phyloP scores from a whole-genome alignment of 1,140 invertebrate genomes.

The Drosophila obscura region DNA sequence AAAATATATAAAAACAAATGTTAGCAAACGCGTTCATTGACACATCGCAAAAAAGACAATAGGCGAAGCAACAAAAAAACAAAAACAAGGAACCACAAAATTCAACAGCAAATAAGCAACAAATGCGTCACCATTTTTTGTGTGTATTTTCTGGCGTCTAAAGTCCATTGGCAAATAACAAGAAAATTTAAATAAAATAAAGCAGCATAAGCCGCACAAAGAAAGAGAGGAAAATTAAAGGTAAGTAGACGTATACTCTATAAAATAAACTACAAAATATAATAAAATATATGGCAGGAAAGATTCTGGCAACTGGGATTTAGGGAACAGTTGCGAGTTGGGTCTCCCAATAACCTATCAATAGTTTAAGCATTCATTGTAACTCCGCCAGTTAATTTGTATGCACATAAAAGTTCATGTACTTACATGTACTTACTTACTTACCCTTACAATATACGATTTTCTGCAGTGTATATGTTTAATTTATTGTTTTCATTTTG shows the following conservation, averaged over 20 bases:
- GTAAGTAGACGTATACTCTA: conserved; percentile 18
- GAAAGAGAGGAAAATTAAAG: conserved; percentile 36
- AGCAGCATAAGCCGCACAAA: not conserved
- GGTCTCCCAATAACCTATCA: too few species aligned
- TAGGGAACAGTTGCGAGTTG: not conserved
- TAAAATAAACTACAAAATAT: not conserved
- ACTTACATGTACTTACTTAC: too few species aligned
- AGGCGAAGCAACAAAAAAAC: conserved; percentile 20
- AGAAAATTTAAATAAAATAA: conserved; percentile 51
- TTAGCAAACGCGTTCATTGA: conserved; percentile 73
- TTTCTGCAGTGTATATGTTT: conserved; percentile 27
- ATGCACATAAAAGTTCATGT: too few species aligned
- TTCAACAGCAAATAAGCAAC: conserved; percentile 29
- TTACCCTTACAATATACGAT: too few species aligned
- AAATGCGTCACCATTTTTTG: conserved; percentile 54
- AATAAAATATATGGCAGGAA: not conserved
- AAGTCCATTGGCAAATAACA: conserved; percentile 49
- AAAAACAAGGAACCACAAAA: conserved; percentile 35
- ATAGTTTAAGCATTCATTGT: too few species aligned
- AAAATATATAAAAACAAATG: not conserved
- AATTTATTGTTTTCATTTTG: conserved; percentile 19
- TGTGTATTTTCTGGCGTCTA: conserved; percentile 2
- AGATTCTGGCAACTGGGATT: too few species aligned
- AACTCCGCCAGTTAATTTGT: too few species aligned
- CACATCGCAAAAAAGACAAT: conserved; percentile 41